Evolutionary conservation across 2,888 invertebrate species (phyloP), one percentile per base, ranked within the genome.

Genomic region (Drosophila borborema): DNA sequence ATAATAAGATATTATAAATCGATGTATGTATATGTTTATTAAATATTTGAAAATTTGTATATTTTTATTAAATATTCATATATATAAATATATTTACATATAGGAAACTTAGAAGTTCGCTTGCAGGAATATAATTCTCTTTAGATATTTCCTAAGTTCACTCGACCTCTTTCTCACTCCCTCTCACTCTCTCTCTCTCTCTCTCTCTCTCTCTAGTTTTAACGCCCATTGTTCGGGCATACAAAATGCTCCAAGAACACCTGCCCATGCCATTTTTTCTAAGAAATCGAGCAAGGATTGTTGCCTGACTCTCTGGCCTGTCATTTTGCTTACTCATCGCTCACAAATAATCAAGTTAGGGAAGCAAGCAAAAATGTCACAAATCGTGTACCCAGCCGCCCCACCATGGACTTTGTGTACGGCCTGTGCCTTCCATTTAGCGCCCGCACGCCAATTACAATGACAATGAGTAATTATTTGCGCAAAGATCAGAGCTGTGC

Each of bases 381-480:
- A 80, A 38, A 38, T 38, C 38, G 38, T 38, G 38, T 14, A 12
- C 46, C 14, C 43, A 18, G 18, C 46, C 5, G 14, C 14, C 38
- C 38, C 34, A 34, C 28, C 34, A 34, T 8, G 34, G 34, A 5
- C 34, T 5, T 34, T 34, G 34, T 34, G 38, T 5, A 34, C 16
- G 20, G 54, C 63, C 61, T 75, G 65, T 66, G 77, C 84, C 81
- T 78, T 84, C 72, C 78, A 85, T 89, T 89, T 87, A 88, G 79
- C 86, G 86, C 84, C 80, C 81, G 86, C 81, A 80, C 86, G 81
- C 79, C 88, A 88, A 90, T 89, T 89, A 90, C 77, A 91, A 89
- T 85, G 85, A 89, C 87, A 89, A 82, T 86, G 88, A 86, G 85
- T 88, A 90, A 90, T 88, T 81, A 87, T 85, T 88, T 77, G 77